phyloP scores from a whole-genome alignment of 2,888 invertebrate genomes.

The Cenopis cana region DNA sequence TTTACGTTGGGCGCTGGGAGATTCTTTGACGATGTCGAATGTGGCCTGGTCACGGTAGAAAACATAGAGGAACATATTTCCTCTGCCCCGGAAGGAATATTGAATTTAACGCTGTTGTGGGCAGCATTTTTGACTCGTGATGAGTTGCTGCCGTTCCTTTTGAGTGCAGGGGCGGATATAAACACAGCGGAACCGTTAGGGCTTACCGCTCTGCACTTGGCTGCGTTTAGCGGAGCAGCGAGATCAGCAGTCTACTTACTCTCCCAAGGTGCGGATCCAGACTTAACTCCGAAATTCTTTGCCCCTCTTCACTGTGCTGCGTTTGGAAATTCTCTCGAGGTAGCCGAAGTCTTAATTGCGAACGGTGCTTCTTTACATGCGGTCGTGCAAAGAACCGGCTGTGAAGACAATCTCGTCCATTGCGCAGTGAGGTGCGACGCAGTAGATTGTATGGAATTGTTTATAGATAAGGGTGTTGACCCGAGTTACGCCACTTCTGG shows the following conservation, averaged over 20 bases:
- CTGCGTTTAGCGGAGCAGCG: conserved; percentile 90
- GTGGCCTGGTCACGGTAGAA: conserved; percentile 86
- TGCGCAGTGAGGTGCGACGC: conserved; percentile 93
- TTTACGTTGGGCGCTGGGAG: conserved; percentile 87
- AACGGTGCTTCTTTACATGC: conserved; percentile 88
- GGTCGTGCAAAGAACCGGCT: conserved; percentile 87
- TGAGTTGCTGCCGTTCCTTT: conserved; percentile 88
- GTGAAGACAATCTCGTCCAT: conserved; percentile 92
- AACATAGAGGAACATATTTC: conserved; percentile 85
- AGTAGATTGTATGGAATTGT: conserved; percentile 90
- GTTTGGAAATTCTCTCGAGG: conserved; percentile 93
- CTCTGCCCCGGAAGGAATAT: conserved; percentile 87
- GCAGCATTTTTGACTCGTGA: conserved; percentile 89
- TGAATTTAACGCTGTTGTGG: conserved; percentile 90
- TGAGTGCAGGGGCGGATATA: conserved; percentile 88
- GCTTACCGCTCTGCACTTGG: conserved; percentile 90
- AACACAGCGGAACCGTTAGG: conserved; percentile 89
- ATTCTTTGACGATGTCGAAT: conserved; percentile 91
- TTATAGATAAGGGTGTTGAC: conserved; percentile 90
- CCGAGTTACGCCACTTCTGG: conserved; percentile 90
- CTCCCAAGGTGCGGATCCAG: conserved; percentile 88
- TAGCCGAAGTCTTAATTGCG: conserved; percentile 90
- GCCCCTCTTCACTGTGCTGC: conserved; percentile 95
- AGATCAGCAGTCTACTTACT: conserved; percentile 89
- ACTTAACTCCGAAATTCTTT: conserved; percentile 88